A percentile compares a stretch with the other conserved stretches of the same genome.
Conservation (phyloP, 2,797 vertebrate species). For the Etheostoma nigrum region DNA sequence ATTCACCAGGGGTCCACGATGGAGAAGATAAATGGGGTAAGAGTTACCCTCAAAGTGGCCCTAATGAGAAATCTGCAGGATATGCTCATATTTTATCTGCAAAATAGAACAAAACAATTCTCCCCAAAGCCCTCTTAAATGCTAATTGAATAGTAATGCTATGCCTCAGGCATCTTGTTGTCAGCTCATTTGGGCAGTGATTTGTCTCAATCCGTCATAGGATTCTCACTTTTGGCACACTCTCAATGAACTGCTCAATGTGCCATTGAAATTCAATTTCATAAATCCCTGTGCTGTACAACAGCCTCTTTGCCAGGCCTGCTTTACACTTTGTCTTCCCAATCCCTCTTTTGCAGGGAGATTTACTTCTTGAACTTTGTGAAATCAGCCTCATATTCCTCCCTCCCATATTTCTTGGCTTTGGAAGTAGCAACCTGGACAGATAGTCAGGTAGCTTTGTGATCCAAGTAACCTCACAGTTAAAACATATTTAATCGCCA, state of each 20-base stretch:
- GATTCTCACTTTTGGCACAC: slow-evolving; percentile 80
- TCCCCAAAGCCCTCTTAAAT: slow-evolving; percentile 85
- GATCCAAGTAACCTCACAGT: slow-evolving; percentile 59
- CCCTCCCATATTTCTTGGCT: slow-evolving; percentile 13
- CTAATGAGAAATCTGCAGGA: slow-evolving; percentile 83
- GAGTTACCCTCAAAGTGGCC: slow-evolving; percentile 80
- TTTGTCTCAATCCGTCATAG: slow-evolving; percentile 88
- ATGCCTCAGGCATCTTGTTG: slow-evolving; percentile 84
- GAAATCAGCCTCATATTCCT: slow-evolving; percentile 40
- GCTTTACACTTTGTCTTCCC: slow-evolving; percentile 55
- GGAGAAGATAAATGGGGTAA: slow-evolving; percentile 80
- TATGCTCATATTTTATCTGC: slow-evolving; percentile 85
- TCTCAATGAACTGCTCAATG: slow-evolving; percentile 80
- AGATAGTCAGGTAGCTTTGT: slow-evolving; percentile 31
- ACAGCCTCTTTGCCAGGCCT: slow-evolving; percentile 63
- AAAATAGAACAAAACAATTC: slow-evolving; percentile 82
- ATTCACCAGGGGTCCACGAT: slow-evolving; percentile 74
- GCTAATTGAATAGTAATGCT: slow-evolving; percentile 89
- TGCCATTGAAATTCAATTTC: slow-evolving; percentile 82
- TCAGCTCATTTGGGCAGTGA: slow-evolving; percentile 85
- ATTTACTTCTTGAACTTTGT: slow-evolving; percentile 58
- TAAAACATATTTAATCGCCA: slow-evolving; percentile 73
- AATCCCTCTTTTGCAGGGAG: slow-evolving; percentile 41
- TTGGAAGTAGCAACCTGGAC: slow-evolving; percentile 19
- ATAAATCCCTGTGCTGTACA: slow-evolving; percentile 75